Percentiles rank a stretch among this genome's conserved stretches.
Evolutionary conservation across 2,888 invertebrate species (phyloP).

Genomic region (Agriotes lineatus): DNA sequence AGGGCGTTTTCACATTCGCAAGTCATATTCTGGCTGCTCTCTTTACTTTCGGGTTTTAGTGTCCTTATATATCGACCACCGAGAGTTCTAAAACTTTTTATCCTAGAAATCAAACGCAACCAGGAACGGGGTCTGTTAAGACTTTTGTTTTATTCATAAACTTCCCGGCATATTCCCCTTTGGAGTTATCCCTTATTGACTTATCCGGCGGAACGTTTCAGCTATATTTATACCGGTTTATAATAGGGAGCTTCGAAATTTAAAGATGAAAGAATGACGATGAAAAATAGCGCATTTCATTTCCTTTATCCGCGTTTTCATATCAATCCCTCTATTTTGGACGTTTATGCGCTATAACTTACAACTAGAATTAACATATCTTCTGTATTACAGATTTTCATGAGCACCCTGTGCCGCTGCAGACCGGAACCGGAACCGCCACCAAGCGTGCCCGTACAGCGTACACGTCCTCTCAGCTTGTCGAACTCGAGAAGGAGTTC

Average conservation of each 20-base stretch:
- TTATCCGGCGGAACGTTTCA: constrained; percentile 63
- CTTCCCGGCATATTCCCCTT: constrained; percentile 62
- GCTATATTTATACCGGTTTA: constrained; percentile 64
- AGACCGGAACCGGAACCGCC: constrained; percentile 37
- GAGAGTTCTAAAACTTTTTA: constrained; percentile 53
- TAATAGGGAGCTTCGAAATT: constrained; percentile 61
- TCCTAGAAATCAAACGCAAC: constrained; percentile 58
- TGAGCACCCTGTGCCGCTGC: constrained; percentile 35
- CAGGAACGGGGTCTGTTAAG: constrained; percentile 62
- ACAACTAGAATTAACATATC: constrained; percentile 46
- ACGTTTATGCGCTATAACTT: constrained; percentile 42
- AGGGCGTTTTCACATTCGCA: background rate
- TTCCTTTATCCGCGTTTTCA: constrained; percentile 52
- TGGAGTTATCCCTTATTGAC: constrained; percentile 65
- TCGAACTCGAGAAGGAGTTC: constrained; percentile 86
- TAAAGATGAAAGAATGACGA: constrained; percentile 62
- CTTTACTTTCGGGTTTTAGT: constrained; percentile 12
- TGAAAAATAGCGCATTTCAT: constrained; percentile 52
- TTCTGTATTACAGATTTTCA: constrained; percentile 43
- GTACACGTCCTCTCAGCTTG: constrained; percentile 83
- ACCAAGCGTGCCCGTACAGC: constrained; percentile 83
- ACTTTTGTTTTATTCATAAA: constrained; percentile 69
- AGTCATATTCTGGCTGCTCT: background rate
- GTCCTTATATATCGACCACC: constrained; percentile 37
- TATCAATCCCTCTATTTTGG: constrained; percentile 50